Evolutionary conservation across 30 jellyfish, hydroid and myxozoan genomes (phyloP), one percentile per base, ranked within the genome.

Genomic region (Aurelia aurita complex sp. Pacific): DNA sequence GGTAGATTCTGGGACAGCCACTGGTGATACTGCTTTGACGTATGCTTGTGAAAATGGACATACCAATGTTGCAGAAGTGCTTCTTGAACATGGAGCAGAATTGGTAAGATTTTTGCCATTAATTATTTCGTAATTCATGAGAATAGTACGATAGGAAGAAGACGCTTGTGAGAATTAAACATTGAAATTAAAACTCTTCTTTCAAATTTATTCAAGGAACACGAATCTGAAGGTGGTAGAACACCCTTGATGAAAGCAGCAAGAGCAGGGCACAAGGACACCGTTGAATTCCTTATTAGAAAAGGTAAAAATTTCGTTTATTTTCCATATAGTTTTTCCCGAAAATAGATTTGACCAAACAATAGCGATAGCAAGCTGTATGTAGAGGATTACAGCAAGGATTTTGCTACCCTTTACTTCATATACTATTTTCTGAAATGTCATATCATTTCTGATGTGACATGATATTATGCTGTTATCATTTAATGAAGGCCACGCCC

Each of bases 11-110:
- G 86, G 85, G 13, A 90, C 97, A 4, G 97, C 99, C 29, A 90
- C 97, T 35, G 99, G 99, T 43, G 97, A 90, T 69, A 90, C 99
- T 18, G 99, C 98, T 9, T 88, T 95, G 80, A 86, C 97, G 6
- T 90, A 87, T 83, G 99, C 99, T 5, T 96, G 97, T 74, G 99
- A 95, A 78, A 90, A 89, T 77, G 99, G 99, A 14, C 97, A 95
- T 52, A 89, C 97, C 10, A 91, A 82, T 65, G 95, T 95, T 61
- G 97, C 91, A 4, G 97, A 87, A 61, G 97, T 95, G 10, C 90
- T 95, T n/a, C 67, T 95, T 16, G 97, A 89, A n/a, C 65, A 64
- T 76, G 97, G 97, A 2, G 97, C 97, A 23, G 89, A 95, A 18
- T 73, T 95, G 79, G 97, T 80, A 80, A 67, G 80, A 19, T 2